Percentiles rank a stretch among this genome's conserved stretches.
phyloP scores from a whole-genome alignment of 1,140 invertebrate species.

The Scaptomyza graminum region DNA sequence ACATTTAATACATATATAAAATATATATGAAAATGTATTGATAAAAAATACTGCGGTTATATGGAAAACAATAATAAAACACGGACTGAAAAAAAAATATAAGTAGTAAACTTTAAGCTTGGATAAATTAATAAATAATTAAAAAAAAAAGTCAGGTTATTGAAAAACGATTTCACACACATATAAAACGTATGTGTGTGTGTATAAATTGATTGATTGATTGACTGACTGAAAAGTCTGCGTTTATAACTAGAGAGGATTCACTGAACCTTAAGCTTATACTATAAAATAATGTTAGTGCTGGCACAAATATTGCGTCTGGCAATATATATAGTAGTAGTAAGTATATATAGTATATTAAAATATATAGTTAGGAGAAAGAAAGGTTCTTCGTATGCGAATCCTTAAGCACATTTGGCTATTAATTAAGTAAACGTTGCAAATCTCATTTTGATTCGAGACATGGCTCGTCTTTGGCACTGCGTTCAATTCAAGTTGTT shows the following conservation, averaged over 20 bases:
- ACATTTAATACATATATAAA: too few relatives aligned
- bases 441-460: conserved; percentile 75
- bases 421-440: conserved; percentile 66
- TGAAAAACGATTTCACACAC: background rate
- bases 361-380: conserved; percentile 23
- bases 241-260: conserved; percentile 22
- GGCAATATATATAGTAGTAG: too few relatives aligned
- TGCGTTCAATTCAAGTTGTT: conserved; percentile 17
- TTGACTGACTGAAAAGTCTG: background rate
- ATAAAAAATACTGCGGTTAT: too few relatives aligned
- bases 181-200: background rate
- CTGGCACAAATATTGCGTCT: conserved; percentile 59
- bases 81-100: too few relatives aligned
- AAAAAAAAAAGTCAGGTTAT: too few relatives aligned
- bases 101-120: too few relatives aligned
- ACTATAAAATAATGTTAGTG: conserved; percentile 50
- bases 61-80: too few relatives aligned
- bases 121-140: too few relatives aligned
- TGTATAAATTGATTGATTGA: conserved; percentile 1
- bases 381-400: conserved; percentile 15
- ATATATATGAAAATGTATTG: too few relatives aligned
- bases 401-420: conserved; percentile 42
- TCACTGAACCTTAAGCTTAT: conserved; percentile 47
- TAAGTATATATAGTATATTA: background rate
- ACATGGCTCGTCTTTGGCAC: conserved; percentile 74